A percentile compares a stretch with the other conserved stretches of the same genome.
These are phyloP conservation scores for Synanthedon vespiformis DNA, from an alignment of 2,888 invertebrate genomes.

Conservation along the genomic window DNA sequence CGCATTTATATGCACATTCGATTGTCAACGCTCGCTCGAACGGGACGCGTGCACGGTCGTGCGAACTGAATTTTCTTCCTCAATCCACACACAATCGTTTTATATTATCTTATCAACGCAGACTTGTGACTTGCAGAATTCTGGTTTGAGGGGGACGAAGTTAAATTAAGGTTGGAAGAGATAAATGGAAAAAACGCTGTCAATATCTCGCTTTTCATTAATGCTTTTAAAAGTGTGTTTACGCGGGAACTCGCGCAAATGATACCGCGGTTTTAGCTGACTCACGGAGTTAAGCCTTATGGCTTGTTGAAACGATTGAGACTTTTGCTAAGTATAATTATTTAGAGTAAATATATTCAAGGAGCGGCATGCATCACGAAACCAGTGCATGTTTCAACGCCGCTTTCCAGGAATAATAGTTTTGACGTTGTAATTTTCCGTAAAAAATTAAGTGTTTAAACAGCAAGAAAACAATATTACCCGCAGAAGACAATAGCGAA, in stretches of 20 bases:
- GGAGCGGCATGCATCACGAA: slow-evolving; percentile 22
- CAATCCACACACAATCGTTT: slow-evolving; percentile 12
- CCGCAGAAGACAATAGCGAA: too few relatives aligned
- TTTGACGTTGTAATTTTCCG: not conserved
- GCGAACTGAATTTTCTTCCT: slow-evolving; percentile 13
- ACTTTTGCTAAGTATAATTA: slow-evolving; percentile 4
- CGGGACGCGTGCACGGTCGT: slow-evolving; percentile 20
- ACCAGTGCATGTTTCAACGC: slow-evolving; percentile 8
- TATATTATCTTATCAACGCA: slow-evolving; percentile 47
- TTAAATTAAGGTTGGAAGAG: slow-evolving; percentile 49
- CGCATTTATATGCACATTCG: slow-evolving; percentile 55
- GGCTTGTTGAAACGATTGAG: not conserved
- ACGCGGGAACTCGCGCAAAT: not conserved
- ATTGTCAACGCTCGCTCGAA: slow-evolving; percentile 29
- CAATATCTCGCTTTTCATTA: slow-evolving; percentile 55
- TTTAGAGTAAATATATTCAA: slow-evolving; percentile 27
- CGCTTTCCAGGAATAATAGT: not conserved
- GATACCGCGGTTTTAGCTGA: slow-evolving; percentile 1
- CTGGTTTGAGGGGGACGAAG: slow-evolving; percentile 29
- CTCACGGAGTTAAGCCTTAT: slow-evolving; percentile 1
- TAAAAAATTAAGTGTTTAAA: not conserved
- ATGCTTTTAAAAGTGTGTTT: slow-evolving; percentile 28
- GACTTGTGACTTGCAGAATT: slow-evolving; percentile 42
- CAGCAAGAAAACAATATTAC: not conserved
- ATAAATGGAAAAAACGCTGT: slow-evolving; percentile 52